Conservation (phyloP, 2,888 invertebrate species). For the Smittia sp. region DNA sequence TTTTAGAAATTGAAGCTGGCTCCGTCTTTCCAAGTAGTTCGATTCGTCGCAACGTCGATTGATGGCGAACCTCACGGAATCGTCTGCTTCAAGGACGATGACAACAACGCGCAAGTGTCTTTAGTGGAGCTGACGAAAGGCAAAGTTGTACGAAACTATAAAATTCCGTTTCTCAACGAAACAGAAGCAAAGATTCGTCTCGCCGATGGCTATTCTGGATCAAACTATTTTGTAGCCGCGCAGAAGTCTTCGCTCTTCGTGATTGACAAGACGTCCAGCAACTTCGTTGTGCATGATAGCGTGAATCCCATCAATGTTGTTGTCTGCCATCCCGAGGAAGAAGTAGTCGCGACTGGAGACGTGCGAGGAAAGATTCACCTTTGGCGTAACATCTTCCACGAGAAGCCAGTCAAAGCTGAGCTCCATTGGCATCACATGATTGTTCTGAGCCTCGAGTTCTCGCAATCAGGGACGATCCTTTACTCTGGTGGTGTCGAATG, state of each 20-base stretch:
- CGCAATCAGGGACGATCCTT: constrained; percentile 63
- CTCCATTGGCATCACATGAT: constrained; percentile 78
- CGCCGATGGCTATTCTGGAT: constrained; percentile 44
- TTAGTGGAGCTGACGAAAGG: constrained; percentile 44
- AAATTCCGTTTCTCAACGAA: constrained; percentile 24
- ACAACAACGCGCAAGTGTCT: constrained; percentile 43
- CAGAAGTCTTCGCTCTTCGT: constrained; percentile 45
- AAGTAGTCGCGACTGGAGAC: constrained; percentile 68
- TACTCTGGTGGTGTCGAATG: constrained; percentile 76
- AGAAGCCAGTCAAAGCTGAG: constrained; percentile 51
- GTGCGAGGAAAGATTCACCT: constrained; percentile 62
- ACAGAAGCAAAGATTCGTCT: constrained; percentile 42
- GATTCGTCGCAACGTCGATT: constrained; percentile 40
- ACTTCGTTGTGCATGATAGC: constrained; percentile 22
- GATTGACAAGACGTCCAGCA: constrained; percentile 41
- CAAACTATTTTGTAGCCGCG: constrained; percentile 46
- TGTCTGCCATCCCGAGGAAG: constrained; percentile 64
- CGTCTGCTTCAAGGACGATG: constrained; percentile 44
- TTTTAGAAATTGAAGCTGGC: constrained; percentile 44
- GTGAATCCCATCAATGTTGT: constrained; percentile 48
- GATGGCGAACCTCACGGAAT: constrained; percentile 44
- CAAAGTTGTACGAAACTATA: not conserved
- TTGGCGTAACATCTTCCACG: constrained; percentile 58
- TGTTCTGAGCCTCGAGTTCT: constrained; percentile 65
- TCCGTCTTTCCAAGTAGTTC: not conserved